Evolutionary conservation across 1,140 invertebrate genomes (phyloP), one percentile per base, ranked within the genome.

Genomic region (Pseudomyrmex dendroicus): DNA sequence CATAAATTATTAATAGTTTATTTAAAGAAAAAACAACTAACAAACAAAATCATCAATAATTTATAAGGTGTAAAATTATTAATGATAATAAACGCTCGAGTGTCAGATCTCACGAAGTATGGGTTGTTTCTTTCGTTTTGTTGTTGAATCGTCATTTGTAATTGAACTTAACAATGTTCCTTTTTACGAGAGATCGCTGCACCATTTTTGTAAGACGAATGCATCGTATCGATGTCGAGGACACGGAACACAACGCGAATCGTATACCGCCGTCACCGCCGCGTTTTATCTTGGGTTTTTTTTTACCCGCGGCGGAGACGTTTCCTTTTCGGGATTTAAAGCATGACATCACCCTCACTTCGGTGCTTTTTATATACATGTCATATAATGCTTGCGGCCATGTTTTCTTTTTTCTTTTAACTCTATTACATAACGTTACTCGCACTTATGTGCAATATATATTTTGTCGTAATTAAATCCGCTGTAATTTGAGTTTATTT

Each of bases 191-290:
- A 50, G 25, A 78, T 84, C 72, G 46, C 62, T 56, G 73, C 44
- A 84, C 56, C 61, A 72, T 87, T 87, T 86, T 66, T 83, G 59
- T 46, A 57, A 20, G 17, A 52, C 68, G 44, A 54, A 62, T 59
- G 82, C 56, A 84, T 15, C 70, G 72, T 63, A 89, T 88, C 61
- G 84, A 77, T 90, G 89, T 88, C 89, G 89, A 90, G 89, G 89
- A 82, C 82, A 61, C 54, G 35, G 84, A 56, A 77, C 76, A 70
- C 68, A 83, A 67, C 70, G 64, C 54, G 68, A 74, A 72, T 35
- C 77, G 67, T 76, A 83, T 50, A 35, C 35, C 35, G 35, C 0
- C 35, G 35, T 35, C 5, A 35, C 35, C 83, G 50, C 62, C 64
- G 59, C n/a, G n/a, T 12, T 64, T 50, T 50, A 12, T 25, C 35